These are phyloP conservation scores for Argopecten irradians DNA, from an alignment of 1,140 invertebrate species.

Conservation along the genomic window DNA sequence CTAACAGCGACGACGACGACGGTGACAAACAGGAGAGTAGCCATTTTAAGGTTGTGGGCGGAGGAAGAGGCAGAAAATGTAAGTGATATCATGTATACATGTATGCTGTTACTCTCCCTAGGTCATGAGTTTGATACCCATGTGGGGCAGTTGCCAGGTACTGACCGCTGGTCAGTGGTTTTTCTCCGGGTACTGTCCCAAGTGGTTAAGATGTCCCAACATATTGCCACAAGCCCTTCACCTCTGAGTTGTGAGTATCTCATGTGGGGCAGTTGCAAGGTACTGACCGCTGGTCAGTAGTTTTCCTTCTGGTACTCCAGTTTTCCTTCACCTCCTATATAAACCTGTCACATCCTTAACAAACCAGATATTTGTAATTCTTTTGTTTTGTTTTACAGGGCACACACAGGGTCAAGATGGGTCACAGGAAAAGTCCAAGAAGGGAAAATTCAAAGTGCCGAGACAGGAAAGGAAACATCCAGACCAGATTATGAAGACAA, in stretches of 20 bases:
- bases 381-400: conserved; percentile 54
- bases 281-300: no score
- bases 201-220: background rate
- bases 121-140: no score
- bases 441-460: conserved; percentile 60
- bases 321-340: background rate
- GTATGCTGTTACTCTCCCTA: background rate
- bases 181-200: background rate
- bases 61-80: conserved; percentile 57
- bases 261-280: no score
- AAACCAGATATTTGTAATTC: background rate
- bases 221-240: no score
- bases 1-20: conserved; percentile 63
- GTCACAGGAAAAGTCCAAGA: conserved; percentile 68
- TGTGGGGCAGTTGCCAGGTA: no score
- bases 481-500: conserved; percentile 85
- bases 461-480: conserved; percentile 79
- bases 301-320: no score
- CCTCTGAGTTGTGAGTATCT: no score
- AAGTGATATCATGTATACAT: conserved; percentile 45
- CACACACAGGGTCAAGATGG: conserved; percentile 72
- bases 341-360: background rate
- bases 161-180: no score
- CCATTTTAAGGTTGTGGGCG: conserved; percentile 54
- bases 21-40: conserved; percentile 20